phyloP scores from a whole-genome alignment of 2,113 vertebrate genomes.

The Mobula birostris region DNA sequence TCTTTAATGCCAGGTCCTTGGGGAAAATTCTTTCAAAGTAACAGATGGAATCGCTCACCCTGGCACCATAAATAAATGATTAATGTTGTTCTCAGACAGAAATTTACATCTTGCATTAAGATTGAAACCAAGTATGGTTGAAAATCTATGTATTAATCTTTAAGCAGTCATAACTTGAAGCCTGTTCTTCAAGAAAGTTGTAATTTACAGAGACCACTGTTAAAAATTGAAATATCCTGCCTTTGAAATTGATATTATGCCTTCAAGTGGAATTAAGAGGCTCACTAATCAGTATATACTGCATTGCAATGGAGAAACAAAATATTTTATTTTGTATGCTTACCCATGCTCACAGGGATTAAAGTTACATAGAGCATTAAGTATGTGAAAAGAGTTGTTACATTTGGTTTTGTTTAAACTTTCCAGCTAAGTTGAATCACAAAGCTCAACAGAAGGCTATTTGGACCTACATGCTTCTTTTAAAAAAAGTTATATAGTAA shows the following conservation, averaged over 20 bases:
- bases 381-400: neutral
- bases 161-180: neutral
- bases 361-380: neutral
- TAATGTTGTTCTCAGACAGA: neutral
- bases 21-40: constrained; percentile 3
- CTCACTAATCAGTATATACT: neutral
- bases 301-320: neutral
- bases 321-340: constrained; percentile 19
- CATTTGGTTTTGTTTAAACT: neutral
- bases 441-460: neutral
- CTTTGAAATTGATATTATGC: constrained; percentile 33
- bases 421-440: neutral
- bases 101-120: constrained; percentile 14
- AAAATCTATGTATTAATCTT: constrained; percentile 22
- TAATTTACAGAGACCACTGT: neutral
- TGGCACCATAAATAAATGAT: constrained; percentile 30
- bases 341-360: constrained; percentile 8
- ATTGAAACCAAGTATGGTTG: neutral
- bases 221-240: constrained; percentile 26
- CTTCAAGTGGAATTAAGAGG: constrained; percentile 4
- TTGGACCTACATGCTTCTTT: neutral
- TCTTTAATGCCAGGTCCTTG: constrained; percentile 11
- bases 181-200: neutral
- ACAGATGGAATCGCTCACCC: constrained; percentile 21
- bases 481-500: neutral